Evolutionary conservation across 1,140 invertebrate genomes (phyloP).

Genomic region (Pseudomyrmex concolor): DNA sequence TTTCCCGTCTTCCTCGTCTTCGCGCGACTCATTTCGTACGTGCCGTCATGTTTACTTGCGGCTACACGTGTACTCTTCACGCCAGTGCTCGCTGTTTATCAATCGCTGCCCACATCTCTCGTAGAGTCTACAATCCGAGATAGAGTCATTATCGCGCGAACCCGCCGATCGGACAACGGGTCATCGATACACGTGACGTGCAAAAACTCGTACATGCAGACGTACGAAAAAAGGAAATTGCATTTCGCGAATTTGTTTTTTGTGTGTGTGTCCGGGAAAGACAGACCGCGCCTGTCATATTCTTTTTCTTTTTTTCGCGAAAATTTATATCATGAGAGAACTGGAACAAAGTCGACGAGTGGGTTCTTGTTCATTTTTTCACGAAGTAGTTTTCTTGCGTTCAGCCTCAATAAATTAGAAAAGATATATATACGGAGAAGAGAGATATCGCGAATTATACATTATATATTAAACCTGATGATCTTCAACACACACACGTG

Average conservation of each 20-base stretch:
- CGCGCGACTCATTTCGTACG: conserved; percentile 26
- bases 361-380: background rate
- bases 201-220: conserved; percentile 46
- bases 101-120: conserved; percentile 64
- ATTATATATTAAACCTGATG: background rate
- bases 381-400: background rate
- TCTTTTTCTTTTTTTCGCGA: background rate
- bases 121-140: conserved; percentile 60
- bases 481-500: background rate
- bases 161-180: conserved; percentile 42
- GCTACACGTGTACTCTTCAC: conserved; percentile 36
- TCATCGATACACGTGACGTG: conserved; percentile 65
- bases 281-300: background rate
- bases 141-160: conserved; percentile 63
- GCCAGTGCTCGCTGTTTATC: conserved; percentile 64
- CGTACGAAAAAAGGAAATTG: conserved; percentile 15
- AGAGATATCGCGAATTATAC: background rate
- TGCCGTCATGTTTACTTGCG: conserved; percentile 23
- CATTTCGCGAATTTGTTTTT: conserved; percentile 42
- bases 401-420: background rate
- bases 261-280: too few relatives aligned
- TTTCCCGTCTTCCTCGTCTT: background rate
- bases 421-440: background rate
- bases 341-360: background rate
- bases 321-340: background rate